Percentiles rank a stretch among this genome's conserved stretches.
Conservation (phyloP, 2,797 vertebrate genomes). For the Labroides dimidiatus region DNA sequence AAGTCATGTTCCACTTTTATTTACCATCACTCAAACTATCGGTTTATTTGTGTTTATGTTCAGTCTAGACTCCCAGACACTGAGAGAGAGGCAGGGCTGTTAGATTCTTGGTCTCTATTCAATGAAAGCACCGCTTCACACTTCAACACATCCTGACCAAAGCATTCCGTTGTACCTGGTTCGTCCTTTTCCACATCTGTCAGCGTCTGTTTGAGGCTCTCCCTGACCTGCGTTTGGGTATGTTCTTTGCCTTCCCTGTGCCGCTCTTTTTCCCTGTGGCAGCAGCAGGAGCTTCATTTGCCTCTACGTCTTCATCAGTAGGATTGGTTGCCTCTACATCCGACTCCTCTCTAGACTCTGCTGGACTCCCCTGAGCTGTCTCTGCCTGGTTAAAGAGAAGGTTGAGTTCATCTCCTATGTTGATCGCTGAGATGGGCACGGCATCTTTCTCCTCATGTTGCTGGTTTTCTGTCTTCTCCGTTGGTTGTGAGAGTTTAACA, state of each 20-base stretch:
- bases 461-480: conserved; percentile 30
- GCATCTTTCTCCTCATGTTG: conserved; percentile 34
- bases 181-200: conserved; percentile 41
- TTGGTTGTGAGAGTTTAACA: conserved; percentile 25
- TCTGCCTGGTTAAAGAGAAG: conserved; percentile 17
- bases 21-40: conserved; percentile 2
- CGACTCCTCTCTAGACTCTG: conserved; percentile 38
- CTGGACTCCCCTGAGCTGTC: conserved; percentile 28
- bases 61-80: conserved; percentile 24
- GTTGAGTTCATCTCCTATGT: conserved; percentile 26
- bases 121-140: conserved; percentile 48
- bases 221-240: conserved; percentile 74
- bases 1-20: conserved; percentile 4
- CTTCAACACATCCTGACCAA: conserved; percentile 21
- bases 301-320: conserved; percentile 49
- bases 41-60: conserved; percentile 27
- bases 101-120: conserved; percentile 54
- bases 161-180: conserved; percentile 11
- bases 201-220: conserved; percentile 76
- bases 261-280: conserved; percentile 50
- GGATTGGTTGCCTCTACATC: conserved; percentile 9
- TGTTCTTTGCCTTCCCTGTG: conserved; percentile 60
- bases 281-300: conserved; percentile 44
- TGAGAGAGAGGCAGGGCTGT: conserved; percentile 18
- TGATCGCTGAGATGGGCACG: conserved; percentile 19